Evolutionary conservation across 1,140 invertebrate species (phyloP).

Genomic region (Globodera ellingtonae): DNA sequence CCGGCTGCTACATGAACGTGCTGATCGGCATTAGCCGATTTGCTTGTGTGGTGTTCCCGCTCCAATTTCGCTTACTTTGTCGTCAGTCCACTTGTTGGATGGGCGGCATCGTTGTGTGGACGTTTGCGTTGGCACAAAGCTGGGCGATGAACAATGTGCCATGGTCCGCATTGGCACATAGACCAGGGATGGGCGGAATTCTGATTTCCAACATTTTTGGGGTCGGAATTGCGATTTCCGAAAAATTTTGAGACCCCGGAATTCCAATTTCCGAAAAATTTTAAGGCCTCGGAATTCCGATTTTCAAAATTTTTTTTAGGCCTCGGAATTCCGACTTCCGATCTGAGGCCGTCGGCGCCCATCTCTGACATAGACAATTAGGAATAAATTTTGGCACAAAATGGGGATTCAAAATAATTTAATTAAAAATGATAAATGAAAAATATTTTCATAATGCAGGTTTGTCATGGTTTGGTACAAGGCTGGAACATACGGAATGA

Average conservation of each 20-base stretch:
- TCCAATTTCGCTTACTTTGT: constrained; percentile 14
- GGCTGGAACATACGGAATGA: constrained; percentile 22
- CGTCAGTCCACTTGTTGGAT: constrained; percentile 14
- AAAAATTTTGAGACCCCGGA: too few relatives aligned
- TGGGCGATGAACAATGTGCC: constrained; percentile 8
- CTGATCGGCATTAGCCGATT: constrained; percentile 18
- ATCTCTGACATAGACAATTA: not conserved
- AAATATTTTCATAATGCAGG: not conserved
- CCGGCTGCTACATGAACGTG: constrained; percentile 25
- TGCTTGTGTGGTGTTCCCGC: constrained; percentile 28
- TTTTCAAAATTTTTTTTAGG: too few relatives aligned
- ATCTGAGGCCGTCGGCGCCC: too few relatives aligned
- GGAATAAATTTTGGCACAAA: not conserved
- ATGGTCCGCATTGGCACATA: not conserved
- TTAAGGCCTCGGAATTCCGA: too few relatives aligned
- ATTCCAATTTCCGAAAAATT: too few relatives aligned
- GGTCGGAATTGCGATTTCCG: too few relatives aligned
- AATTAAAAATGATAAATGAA: not conserved
- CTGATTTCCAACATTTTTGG: too few relatives aligned
- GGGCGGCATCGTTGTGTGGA: not conserved
- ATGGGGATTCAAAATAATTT: not conserved
- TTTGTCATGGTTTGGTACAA: constrained; percentile 23
- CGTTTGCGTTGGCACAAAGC: constrained; percentile 4
- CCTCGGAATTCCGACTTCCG: too few relatives aligned
- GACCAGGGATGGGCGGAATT: too few relatives aligned